Evolutionary conservation across 2,797 vertebrate genomes (phyloP).

Genomic region (Oryzias sinensis): DNA sequence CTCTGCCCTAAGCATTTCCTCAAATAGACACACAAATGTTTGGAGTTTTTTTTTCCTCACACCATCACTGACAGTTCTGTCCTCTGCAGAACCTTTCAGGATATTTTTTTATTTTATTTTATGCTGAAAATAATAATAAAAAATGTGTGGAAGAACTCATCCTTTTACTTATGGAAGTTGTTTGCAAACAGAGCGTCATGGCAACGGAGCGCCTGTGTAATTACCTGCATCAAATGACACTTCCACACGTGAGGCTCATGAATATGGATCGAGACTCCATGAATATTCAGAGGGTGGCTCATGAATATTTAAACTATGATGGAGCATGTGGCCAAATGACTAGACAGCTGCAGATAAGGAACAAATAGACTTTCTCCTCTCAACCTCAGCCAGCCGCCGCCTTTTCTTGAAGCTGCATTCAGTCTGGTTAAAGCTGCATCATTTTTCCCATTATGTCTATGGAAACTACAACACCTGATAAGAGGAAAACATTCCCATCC

Average conservation of each 20-base stretch:
- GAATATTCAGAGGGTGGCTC: slow-evolving; percentile 61
- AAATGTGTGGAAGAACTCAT: background rate
- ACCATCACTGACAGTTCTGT: background rate
- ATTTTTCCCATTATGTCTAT: slow-evolving; percentile 46
- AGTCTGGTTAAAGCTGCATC: slow-evolving; percentile 57
- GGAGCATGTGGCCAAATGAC: slow-evolving; percentile 65
- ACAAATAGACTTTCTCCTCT: slow-evolving; percentile 66
- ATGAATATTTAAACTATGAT: slow-evolving; percentile 78
- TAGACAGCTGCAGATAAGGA: slow-evolving; percentile 70
- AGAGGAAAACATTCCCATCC: slow-evolving; percentile 30
- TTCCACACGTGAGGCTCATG: slow-evolving; percentile 69
- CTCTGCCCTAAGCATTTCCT: slow-evolving; percentile 4
- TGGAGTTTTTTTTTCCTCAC: too few species aligned
- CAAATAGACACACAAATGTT: slow-evolving; percentile 14
- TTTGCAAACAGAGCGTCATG: slow-evolving; percentile 26
- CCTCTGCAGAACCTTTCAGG: background rate
- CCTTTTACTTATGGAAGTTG: background rate
- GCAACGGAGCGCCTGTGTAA: slow-evolving; percentile 32
- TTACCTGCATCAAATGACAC: slow-evolving; percentile 61
- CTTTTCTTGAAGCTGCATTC: slow-evolving; percentile 44
- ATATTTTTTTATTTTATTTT: background rate
- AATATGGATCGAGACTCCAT: slow-evolving; percentile 66
- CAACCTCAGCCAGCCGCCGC: slow-evolving; percentile 29
- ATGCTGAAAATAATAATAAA: too few species aligned
- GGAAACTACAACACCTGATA: slow-evolving; percentile 23